Evolutionary conservation across 2,888 invertebrate genomes (phyloP).

Genomic region (Plusia festucae): DNA sequence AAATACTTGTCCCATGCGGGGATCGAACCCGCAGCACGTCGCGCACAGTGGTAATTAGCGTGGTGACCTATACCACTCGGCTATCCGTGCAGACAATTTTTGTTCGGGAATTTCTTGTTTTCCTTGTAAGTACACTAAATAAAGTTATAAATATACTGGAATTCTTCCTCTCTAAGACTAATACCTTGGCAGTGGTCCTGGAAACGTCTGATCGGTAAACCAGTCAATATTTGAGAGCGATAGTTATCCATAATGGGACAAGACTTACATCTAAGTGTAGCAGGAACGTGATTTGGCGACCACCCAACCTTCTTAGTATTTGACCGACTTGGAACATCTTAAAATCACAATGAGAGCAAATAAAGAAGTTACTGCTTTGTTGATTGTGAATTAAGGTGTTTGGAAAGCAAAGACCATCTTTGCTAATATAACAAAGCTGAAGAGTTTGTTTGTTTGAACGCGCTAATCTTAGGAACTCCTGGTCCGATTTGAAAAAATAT

Average conservation of each 20-base stretch:
- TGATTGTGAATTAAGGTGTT: not conserved
- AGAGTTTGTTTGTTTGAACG: no score
- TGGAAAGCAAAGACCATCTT: not conserved
- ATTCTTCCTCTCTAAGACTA: slow-evolving; percentile 6
- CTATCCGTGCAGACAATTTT: no score
- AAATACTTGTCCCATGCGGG: no score
- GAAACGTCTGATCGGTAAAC: not conserved
- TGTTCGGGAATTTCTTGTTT: no score
- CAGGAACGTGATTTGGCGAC: slow-evolving; percentile 15
- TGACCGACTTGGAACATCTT: not conserved
- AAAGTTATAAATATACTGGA: not conserved
- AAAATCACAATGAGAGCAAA: not conserved
- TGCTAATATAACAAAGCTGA: no score
- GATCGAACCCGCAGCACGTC: no score
- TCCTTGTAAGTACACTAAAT: no score
- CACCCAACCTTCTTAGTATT: slow-evolving; percentile 11
- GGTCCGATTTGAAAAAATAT: no score
- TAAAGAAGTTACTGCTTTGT: not conserved
- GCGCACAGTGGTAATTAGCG: no score
- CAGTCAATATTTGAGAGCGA: slow-evolving; percentile 36
- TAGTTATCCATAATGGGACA: slow-evolving; percentile 21
- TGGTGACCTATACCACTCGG: no score
- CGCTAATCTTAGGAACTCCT: no score
- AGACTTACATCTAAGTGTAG: slow-evolving; percentile 15
- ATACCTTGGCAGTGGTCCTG: not conserved